Evolutionary conservation across 2,888 invertebrate genomes (phyloP).

Genomic region (Drosophila anomalipes): DNA sequence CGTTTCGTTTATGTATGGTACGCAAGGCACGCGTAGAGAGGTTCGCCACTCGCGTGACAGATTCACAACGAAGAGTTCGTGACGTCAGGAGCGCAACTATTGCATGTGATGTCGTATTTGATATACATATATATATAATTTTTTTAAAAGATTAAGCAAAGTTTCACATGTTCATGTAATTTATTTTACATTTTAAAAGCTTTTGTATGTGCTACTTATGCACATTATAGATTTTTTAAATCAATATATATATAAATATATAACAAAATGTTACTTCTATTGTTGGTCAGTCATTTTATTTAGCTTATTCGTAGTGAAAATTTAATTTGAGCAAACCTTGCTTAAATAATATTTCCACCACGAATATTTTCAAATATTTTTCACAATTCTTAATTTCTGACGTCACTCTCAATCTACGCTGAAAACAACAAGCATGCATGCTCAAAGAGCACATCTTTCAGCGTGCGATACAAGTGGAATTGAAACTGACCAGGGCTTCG

Average conservation of each 20-base stretch:
- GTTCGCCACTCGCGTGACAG: conserved; percentile 7
- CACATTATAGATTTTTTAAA: neutral
- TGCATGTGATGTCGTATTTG: neutral
- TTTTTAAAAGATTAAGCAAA: neutral
- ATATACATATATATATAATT: neutral
- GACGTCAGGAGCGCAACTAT: conserved; percentile 37
- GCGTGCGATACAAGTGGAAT: conserved; percentile 29
- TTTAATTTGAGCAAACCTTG: too few species aligned
- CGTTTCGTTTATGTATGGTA: conserved; percentile 51
- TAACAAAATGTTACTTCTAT: neutral
- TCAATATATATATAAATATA: neutral
- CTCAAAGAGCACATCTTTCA: conserved; percentile 13
- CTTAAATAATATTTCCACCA: neutral
- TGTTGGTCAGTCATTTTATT: neutral
- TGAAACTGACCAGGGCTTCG: conserved; percentile 52
- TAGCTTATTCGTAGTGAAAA: too few species aligned
- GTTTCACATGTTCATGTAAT: neutral
- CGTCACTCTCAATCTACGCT: conserved; percentile 20
- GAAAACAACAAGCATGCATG: neutral
- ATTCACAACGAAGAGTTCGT: neutral
- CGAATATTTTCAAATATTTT: neutral
- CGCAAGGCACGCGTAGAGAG: conserved; percentile 18
- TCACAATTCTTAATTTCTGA: neutral
- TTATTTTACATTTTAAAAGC: neutral
- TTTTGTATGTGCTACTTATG: neutral